Conservation (phyloP, 2,797 vertebrate genomes). For the Selene dorsalis region DNA sequence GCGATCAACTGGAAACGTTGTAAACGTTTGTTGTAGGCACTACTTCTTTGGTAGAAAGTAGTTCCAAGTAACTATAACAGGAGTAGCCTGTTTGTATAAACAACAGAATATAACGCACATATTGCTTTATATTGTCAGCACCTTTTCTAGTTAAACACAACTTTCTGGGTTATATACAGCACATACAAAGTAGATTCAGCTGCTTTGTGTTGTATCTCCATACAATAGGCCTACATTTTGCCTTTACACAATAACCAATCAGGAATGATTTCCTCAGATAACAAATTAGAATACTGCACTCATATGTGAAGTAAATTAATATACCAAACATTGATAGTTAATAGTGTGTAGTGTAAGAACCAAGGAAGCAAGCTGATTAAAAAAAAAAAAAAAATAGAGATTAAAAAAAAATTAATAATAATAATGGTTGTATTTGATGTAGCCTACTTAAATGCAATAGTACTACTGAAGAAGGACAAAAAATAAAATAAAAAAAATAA, state of each 20-base stretch:
- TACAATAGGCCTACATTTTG: neutral
- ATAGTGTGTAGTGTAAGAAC: neutral
- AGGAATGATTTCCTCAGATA: neutral
- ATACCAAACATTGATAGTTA: neutral
- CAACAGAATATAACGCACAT: neutral
- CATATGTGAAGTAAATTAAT: neutral
- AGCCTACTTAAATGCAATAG: neutral
- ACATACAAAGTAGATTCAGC: neutral
- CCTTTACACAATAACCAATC: neutral
- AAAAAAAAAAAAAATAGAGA: too few species aligned
- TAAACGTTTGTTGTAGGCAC: neutral
- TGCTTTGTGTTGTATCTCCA: neutral
- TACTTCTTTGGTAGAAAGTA: neutral
- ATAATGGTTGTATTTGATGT: neutral
- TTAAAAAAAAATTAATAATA: too few species aligned
- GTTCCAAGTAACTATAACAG: neutral
- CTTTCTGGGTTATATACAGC: neutral
- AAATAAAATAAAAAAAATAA: too few species aligned
- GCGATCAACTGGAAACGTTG: neutral
- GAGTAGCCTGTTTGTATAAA: neutral
- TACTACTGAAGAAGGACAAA: neutral
- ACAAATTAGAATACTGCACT: neutral
- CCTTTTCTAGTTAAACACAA: neutral
- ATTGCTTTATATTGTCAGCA: neutral
- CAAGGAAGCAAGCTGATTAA: neutral